A percentile compares a stretch with the other conserved stretches of the same genome.
Conservation (phyloP, 1,140 invertebrate genomes). For the Caenorhabditis elegans region WBcel235 BX284604.4:9220001-9220500, state of each 20-base stretch:
- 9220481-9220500: no score
- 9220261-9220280: no score
- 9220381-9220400: no score
- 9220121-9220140: constrained; percentile 19
- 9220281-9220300: no score
- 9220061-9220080: neutral
- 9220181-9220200: neutral
- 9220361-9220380: no score
- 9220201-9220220: neutral
- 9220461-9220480: no score
- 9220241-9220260: neutral
- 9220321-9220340: no score
- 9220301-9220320: no score
- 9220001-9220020: constrained; percentile 45
- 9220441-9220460: no score
- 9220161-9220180: neutral
- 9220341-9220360: no score
- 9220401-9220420: no score
- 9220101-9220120: constrained; percentile 2
- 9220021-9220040: constrained; percentile 27
- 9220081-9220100: neutral
- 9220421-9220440: no score
- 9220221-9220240: neutral
- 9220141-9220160: neutral
- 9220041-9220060: neutral